phyloP scores from a whole-genome alignment of 2,113 vertebrate species.

The Pelusios castaneus region DNA sequence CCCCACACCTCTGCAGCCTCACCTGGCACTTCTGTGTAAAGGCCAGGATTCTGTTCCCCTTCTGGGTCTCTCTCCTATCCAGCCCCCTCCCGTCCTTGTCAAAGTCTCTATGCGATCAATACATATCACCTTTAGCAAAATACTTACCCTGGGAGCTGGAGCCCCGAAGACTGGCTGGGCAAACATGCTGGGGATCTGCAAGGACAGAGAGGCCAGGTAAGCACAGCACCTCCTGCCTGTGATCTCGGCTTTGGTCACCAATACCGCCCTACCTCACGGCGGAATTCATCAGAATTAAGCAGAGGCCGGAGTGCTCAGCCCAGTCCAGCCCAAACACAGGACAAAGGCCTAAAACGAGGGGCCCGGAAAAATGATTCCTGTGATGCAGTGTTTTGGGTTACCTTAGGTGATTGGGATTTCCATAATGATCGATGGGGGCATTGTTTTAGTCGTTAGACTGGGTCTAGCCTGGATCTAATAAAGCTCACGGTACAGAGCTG shows the following conservation, averaged over 20 bases:
- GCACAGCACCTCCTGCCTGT: background rate
- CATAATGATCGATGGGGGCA: too few relatives aligned
- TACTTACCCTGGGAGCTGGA: background rate
- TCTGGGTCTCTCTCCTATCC: background rate
- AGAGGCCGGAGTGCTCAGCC: background rate
- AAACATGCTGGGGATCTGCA: background rate
- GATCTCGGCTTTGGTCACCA: background rate
- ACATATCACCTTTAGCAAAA: background rate
- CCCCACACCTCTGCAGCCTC: background rate
- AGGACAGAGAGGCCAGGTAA: background rate
- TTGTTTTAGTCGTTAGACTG: too few relatives aligned
- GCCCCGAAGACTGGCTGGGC: background rate
- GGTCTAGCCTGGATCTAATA: too few relatives aligned
- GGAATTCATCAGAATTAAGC: background rate
- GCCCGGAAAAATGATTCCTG: background rate
- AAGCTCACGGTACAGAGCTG: too few relatives aligned
- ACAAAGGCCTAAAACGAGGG: background rate
- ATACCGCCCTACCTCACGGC: background rate
- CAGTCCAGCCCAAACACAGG: background rate
- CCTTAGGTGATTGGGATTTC: too few relatives aligned
- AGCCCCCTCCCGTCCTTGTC: background rate
- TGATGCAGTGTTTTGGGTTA: too few relatives aligned
- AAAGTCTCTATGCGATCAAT: background rate
- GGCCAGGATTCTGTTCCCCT: background rate
- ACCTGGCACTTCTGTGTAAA: background rate